Base-by-base conservation (phyloP, 2,888 invertebrate genomes). In the Apomyelois bistriatella region DNA sequence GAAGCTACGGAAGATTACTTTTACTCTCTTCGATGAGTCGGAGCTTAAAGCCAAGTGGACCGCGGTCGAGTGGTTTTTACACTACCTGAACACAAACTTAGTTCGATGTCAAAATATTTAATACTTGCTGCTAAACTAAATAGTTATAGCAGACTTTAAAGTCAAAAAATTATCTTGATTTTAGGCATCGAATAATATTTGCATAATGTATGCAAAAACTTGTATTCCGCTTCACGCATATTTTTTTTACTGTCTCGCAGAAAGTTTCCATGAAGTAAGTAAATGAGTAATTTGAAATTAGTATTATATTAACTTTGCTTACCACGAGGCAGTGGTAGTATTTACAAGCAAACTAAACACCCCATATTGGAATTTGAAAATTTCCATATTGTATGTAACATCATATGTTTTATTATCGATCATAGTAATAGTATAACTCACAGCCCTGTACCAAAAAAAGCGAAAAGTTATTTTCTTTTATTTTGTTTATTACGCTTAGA, bases 1-100 rank as follows among this genome's bases (percentile, higher is more conserved):
- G 84, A 82, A 85, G 74, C 69, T 58, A 62, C 66, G 81, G 81
- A 82, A 82, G 79, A 83, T 73, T 74, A 85, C 85, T 86, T 83
- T 85, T 86, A 86, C 85, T 86, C 84, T 86, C 81, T 37, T 35
- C 28, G 35, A n/a, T 22, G 17, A 43, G 36, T n/a, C 22, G 51
- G 64, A 69, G 48, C 57, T 13, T 38, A 53, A 32, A 32, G 32
- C 32, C 32, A 7, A 32, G 32, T 8, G 32, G 32, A 9, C 32
- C 10, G 32, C 32, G 32, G 32, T 10, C 32, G 32, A 32, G 22
- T 22, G 2, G 22, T n/a, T n/a, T n/a, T n/a, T n/a, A n/a, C n/a
- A n/a, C n/a, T n/a, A n/a, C n/a, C n/a, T n/a, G n/a, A n/a, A n/a
- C n/a, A n/a, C n/a, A n/a, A n/a, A n/a, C 22, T 22, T 22, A 22